Percentiles rank a stretch among this genome's conserved stretches.
Evolutionary conservation across 2,113 vertebrate genomes (phyloP).

Genomic region (Cyanoramphus novaezelandiae): DNA sequence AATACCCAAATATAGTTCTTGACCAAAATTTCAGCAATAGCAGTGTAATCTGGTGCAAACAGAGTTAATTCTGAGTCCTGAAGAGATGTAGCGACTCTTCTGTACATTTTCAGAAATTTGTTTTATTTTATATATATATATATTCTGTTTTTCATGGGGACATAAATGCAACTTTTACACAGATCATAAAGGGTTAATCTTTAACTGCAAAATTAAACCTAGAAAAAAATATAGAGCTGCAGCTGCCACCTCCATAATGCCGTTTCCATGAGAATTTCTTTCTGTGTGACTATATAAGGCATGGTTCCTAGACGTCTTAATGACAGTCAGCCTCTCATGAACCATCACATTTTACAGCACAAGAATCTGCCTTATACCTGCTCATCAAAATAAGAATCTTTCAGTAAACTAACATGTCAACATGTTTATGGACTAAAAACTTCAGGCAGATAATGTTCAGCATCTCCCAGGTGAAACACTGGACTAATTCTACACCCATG

Average conservation of each 20-base stretch:
- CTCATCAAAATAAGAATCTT: not conserved
- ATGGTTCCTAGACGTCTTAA: conserved; percentile 31
- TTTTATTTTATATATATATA: not conserved
- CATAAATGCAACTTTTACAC: not conserved
- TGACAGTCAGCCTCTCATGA: conserved; percentile 26
- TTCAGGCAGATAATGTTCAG: not conserved
- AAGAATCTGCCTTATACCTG: not conserved
- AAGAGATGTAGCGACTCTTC: not conserved
- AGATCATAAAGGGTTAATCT: conserved; percentile 14
- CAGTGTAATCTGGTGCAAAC: not conserved
- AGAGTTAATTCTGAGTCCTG: not conserved
- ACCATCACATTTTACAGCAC: not conserved
- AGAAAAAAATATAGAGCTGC: conserved; percentile 45
- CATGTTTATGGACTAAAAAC: not conserved
- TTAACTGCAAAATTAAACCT: conserved; percentile 35
- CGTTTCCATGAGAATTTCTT: conserved; percentile 65
- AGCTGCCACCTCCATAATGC: conserved; percentile 56
- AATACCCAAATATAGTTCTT: not conserved
- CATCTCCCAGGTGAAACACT: not conserved
- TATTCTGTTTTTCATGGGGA: not conserved
- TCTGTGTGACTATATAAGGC: conserved; percentile 47
- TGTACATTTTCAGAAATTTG: not conserved
- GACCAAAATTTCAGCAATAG: not conserved
- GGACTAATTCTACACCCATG: not conserved
- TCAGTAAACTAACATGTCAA: not conserved